Conservation (phyloP, 2,113 vertebrate genomes). For the Aramus guarauna region DNA sequence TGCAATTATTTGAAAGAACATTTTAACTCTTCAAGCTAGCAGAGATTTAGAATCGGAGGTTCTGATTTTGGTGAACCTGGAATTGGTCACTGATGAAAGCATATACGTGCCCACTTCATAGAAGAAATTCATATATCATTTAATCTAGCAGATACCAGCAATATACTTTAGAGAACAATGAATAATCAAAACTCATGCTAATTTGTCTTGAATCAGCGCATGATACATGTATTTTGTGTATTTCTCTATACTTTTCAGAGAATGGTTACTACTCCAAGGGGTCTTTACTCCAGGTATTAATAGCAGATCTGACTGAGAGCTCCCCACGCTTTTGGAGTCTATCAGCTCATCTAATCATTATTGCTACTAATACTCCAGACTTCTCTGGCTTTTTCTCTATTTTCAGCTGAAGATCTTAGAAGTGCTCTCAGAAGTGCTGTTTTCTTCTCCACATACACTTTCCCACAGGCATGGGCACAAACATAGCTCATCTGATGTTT, state of each 20-base stretch:
- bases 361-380: neutral
- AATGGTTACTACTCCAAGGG: neutral
- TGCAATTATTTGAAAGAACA: neutral
- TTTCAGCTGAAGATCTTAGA: neutral
- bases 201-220: neutral
- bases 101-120: fast-evolving
- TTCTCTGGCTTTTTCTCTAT: neutral
- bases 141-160: neutral
- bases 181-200: neutral
- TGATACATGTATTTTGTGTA: neutral
- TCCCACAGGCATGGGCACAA: neutral
- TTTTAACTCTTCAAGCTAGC: neutral
- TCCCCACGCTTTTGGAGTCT: neutral
- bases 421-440: neutral
- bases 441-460: neutral
- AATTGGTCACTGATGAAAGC: neutral
- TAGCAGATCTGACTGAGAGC: neutral
- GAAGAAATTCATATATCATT: neutral
- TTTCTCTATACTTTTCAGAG: neutral
- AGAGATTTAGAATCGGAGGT: neutral
- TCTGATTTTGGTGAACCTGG: neutral
- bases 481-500: neutral
- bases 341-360: neutral
- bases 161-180: neutral
- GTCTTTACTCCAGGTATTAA: neutral